phyloP scores from a whole-genome alignment of 2,888 invertebrate genomes.

The Blera fallax region DNA sequence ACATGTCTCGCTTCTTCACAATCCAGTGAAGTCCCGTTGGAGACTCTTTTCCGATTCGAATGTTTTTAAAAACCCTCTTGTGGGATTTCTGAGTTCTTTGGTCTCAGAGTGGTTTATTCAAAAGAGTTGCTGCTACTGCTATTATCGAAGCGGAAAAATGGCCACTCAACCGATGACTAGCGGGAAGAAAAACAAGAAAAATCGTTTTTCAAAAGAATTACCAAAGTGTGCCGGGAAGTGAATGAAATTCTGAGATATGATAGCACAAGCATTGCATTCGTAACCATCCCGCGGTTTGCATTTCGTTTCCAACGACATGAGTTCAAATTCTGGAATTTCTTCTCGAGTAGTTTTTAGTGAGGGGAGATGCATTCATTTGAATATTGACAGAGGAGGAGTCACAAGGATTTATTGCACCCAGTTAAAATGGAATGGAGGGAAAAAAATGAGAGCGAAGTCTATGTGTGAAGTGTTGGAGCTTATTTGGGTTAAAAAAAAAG shows the following conservation, averaged over 20 bases:
- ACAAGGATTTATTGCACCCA: constrained; percentile 30
- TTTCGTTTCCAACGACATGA: neutral
- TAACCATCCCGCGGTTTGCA: constrained; percentile 6
- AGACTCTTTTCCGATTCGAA: neutral
- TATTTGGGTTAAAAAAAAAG: constrained; percentile 3
- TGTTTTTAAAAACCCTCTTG: constrained; percentile 1
- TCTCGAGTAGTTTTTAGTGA: neutral
- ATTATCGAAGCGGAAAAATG: constrained; percentile 44
- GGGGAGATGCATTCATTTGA: constrained; percentile 33
- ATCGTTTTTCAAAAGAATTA: constrained; percentile 12
- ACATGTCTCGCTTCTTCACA: neutral
- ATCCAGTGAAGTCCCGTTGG: neutral
- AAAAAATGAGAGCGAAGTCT: neutral
- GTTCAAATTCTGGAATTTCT: constrained; percentile 7
- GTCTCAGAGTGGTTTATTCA: constrained; percentile 12
- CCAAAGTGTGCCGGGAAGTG: constrained; percentile 15
- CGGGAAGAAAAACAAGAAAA: neutral
- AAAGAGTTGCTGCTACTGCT: neutral
- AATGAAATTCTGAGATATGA: constrained; percentile 20
- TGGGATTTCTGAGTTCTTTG: constrained; percentile 8
- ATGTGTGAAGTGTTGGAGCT: constrained; percentile 25
- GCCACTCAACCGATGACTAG: constrained; percentile 38
- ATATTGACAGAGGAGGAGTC: constrained; percentile 27
- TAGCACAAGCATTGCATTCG: constrained; percentile 7
- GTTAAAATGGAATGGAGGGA: neutral